Evolutionary conservation across 2,113 vertebrate genomes (phyloP).

Genomic region (Ornithorhynchus anatinus): DNA sequence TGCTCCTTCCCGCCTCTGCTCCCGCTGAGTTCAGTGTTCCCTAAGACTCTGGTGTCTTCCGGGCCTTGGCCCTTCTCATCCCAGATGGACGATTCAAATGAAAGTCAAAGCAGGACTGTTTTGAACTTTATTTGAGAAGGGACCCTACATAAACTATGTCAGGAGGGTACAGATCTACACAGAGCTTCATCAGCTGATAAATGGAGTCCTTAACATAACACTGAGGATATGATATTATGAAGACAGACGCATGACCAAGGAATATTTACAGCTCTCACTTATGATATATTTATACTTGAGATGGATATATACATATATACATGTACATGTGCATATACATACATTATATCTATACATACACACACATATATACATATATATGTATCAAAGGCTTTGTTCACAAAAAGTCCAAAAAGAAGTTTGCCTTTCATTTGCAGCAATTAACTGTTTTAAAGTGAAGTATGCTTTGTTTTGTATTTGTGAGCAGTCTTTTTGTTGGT

Average conservation of each 20-base stretch:
- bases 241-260: constrained; percentile 74
- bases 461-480: constrained; percentile 39
- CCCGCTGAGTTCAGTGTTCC: too few species aligned
- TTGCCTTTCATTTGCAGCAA: constrained; percentile 59
- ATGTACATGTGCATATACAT: constrained; percentile 54
- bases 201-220: constrained; percentile 78
- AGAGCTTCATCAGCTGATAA: constrained; percentile 75
- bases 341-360: constrained; percentile 57
- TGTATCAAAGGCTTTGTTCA: constrained; percentile 73
- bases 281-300: constrained; percentile 75
- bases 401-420: constrained; percentile 64
- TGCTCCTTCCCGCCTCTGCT: too few species aligned
- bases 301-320: constrained; percentile 66
- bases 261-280: constrained; percentile 81
- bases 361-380: constrained; percentile 71
- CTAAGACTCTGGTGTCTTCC: too few species aligned
- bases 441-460: constrained; percentile 56
- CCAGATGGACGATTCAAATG: not conserved
- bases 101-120: constrained; percentile 51
- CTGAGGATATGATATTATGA: constrained; percentile 72
- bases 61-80: not conserved
- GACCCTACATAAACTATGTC: constrained; percentile 82
- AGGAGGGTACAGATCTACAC: constrained; percentile 77
- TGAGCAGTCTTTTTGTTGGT: constrained; percentile 10
- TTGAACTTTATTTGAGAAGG: constrained; percentile 84